These are phyloP conservation scores for Neosilurus hyrtlii DNA, from an alignment of 2,797 vertebrate genomes.

Conservation along the genomic window DNA sequence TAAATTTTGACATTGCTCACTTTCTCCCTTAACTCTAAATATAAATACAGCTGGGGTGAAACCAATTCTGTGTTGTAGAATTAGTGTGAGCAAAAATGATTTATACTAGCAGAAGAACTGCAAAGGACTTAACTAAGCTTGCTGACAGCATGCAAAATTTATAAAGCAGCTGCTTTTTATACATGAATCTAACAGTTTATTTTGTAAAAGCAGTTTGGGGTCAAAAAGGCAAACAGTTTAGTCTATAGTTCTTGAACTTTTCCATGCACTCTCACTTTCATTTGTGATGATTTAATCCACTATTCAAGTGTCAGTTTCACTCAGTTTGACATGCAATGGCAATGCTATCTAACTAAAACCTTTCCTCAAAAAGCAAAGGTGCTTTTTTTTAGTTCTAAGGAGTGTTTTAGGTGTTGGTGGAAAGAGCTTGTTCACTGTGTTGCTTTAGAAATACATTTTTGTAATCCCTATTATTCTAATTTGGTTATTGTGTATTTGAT, in stretches of 20 bases:
- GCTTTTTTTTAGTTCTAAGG: conserved; percentile 7
- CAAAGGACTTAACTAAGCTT: conserved; percentile 61
- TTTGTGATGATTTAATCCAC: conserved; percentile 23
- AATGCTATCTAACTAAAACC: background rate
- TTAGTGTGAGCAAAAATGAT: conserved; percentile 60
- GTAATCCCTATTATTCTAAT: conserved; percentile 60
- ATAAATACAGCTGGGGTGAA: conserved; percentile 72
- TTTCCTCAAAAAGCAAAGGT: background rate
- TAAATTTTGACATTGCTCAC: conserved; percentile 57
- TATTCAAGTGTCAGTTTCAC: background rate
- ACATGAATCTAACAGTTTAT: conserved; percentile 45
- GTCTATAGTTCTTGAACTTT: conserved; percentile 26
- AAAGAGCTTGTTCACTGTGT: conserved; percentile 34
- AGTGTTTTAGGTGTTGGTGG: conserved; percentile 36
- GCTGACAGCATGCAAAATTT: conserved; percentile 54
- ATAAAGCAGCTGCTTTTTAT: conserved; percentile 56
- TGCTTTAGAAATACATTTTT: conserved; percentile 53
- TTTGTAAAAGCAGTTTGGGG: conserved; percentile 39
- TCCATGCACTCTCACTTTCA: background rate
- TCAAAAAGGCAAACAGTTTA: conserved; percentile 28
- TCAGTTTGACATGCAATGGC: background rate
- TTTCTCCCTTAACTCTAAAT: conserved; percentile 63
- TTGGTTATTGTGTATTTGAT: conserved; percentile 59
- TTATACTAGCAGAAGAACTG: conserved; percentile 62
- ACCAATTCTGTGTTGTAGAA: conserved; percentile 55